Percentiles rank a stretch among this genome's conserved stretches.
These are phyloP conservation scores for Caiman crocodilus DNA, from an alignment of 2,797 vertebrate genomes.

Conservation along the genomic window DNA sequence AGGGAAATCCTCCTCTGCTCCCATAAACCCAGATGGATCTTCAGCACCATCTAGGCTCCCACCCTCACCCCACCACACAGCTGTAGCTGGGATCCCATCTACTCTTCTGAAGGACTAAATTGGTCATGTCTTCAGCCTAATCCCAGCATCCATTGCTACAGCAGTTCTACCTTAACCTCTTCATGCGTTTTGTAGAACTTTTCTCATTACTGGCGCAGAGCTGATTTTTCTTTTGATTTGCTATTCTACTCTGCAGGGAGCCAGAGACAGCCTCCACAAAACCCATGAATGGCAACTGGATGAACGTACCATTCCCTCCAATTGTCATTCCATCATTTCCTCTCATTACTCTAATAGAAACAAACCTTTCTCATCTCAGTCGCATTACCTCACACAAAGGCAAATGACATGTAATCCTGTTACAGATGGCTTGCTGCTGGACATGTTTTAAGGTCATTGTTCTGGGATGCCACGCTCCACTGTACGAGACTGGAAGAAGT, in stretches of 20 bases:
- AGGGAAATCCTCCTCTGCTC: background rate
- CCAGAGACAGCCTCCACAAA: background rate
- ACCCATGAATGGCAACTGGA: slow-evolving; percentile 39
- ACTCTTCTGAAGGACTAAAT: background rate
- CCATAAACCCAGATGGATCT: background rate
- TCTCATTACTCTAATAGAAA: slow-evolving; percentile 72
- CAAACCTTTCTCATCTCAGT: slow-evolving; percentile 66
- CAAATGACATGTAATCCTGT: slow-evolving; percentile 70
- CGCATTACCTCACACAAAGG: slow-evolving; percentile 72
- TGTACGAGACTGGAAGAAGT: slow-evolving; percentile 62
- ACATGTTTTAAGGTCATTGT: slow-evolving; percentile 77
- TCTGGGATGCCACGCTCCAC: slow-evolving; percentile 67
- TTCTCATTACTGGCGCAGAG: background rate
- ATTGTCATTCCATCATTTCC: slow-evolving; percentile 61
- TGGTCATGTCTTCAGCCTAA: background rate
- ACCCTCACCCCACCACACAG: background rate
- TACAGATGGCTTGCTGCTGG: slow-evolving; percentile 60
- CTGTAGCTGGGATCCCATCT: background rate
- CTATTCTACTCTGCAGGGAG: slow-evolving; percentile 39
- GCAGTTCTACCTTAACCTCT: background rate
- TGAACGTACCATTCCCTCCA: slow-evolving; percentile 36
- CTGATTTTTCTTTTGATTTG: slow-evolving; percentile 45
- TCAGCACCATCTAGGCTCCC: background rate
- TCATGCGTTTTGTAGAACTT: slow-evolving; percentile 25
- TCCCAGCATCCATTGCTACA: background rate